Evolutionary conservation across 2,888 invertebrate species (phyloP), one percentile per base, ranked within the genome.

Genomic region (Drosophila nigricruria): DNA sequence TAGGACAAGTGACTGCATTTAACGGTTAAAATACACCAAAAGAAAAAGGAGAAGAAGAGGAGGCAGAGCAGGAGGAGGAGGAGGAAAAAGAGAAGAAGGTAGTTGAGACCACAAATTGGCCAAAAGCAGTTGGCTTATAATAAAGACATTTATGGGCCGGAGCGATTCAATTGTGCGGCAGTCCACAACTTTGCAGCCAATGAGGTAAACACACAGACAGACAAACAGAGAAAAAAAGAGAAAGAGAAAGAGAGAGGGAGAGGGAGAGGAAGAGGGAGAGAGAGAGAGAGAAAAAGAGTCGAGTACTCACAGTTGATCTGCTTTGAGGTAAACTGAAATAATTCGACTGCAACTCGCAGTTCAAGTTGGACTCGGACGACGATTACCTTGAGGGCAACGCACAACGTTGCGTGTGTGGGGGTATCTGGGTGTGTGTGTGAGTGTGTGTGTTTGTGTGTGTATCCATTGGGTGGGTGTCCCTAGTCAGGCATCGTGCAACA

Each of bases 121-220:
- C 23, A 27, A 73, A 49, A 50, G 64, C 82, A 82, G 74, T 82
- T 84, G 71, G 70, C 70, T 82, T 66, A 82, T 83, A 88, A 83
- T 83, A 73, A 88, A 83, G 85, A 85, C 88, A 83, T 88, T 83
- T 88, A 83, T 88, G 77, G 65, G 43, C 59, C 75, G 70, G 50
- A 53, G 47, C 65, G 70, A 81, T 77, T 79, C 81, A 78, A 77
- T 81, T 79, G 77, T 83, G 81, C 75, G 67, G 74, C 79, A 73
- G 73, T 73, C 82, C 76, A 76, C 76, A 64, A 82, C 83, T 83
- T 74, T 68, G 52, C 60, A 58, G 61, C 62, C 75, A 69, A 50
- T 36, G 52, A 25, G 59, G 12, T 34, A 10, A 36, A 12, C 38
- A 18, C 12, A 16, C 1, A 25, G 56, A 34, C 32, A 49, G 27